phyloP scores from a whole-genome alignment of 35 echinoderm and acorn worm species.

The Holothuria glaberrima region DNA sequence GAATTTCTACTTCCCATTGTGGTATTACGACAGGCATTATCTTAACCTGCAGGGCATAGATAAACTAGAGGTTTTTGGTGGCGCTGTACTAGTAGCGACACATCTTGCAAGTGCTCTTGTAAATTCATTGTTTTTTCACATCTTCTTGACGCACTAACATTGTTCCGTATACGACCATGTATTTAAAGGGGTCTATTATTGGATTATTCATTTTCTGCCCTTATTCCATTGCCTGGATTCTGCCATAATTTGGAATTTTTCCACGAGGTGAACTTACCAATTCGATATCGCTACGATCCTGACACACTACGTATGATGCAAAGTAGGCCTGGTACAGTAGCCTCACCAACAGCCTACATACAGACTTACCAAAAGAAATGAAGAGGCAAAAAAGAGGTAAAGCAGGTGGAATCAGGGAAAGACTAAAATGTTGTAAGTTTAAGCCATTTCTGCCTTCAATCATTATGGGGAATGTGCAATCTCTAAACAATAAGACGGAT shows the following conservation, averaged over 20 bases:
- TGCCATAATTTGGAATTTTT: not conserved
- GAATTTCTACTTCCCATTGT: no score
- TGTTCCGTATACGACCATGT: not conserved
- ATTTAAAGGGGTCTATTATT: not conserved
- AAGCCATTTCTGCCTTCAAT: no score
- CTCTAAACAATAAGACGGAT: no score
- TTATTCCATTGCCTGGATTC: not conserved
- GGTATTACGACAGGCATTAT: no score
- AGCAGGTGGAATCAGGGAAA: no score
- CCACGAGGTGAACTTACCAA: not conserved
- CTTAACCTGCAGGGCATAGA: no score
- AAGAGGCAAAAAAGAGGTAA: conserved; percentile 3
- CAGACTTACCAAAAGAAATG: conserved; percentile 46
- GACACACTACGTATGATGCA: conserved; percentile 3
- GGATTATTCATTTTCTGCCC: not conserved
- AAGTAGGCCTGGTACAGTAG: not conserved
- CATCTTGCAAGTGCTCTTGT: no score
- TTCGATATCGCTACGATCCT: conserved; percentile 6
- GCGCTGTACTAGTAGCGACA: no score
- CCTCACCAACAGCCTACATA: not conserved
- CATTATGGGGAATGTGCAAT: no score
- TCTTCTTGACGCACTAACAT: not conserved
- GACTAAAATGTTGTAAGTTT: no score
- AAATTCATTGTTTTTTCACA: not conserved
- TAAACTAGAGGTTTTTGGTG: no score